A percentile compares a stretch with the other conserved stretches of the same genome.
phyloP scores from a whole-genome alignment of 2,888 invertebrate genomes.

The Lycophotia porphyrea region DNA sequence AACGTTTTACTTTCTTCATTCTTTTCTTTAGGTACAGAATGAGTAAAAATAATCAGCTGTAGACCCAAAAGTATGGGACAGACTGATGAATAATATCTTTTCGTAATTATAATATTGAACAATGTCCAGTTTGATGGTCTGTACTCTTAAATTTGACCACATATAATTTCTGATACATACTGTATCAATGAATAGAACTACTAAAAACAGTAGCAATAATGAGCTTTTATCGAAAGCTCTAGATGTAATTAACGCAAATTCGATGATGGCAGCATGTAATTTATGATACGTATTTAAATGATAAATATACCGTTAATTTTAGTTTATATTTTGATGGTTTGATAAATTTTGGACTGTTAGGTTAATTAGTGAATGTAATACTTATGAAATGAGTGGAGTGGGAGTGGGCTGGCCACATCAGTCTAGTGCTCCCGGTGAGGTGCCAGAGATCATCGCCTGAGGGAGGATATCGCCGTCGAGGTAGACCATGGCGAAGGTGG shows the following conservation, averaged over 20 bases:
- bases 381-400: background rate
- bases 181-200: conserved; percentile 37
- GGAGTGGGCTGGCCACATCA: background rate
- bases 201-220: conserved; percentile 33
- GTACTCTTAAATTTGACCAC: too few relatives aligned
- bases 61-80: too few relatives aligned
- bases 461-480: background rate
- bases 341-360: background rate
- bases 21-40: too few relatives aligned
- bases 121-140: too few relatives aligned
- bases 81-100: too few relatives aligned
- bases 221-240: conserved; percentile 34
- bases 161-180: too few relatives aligned
- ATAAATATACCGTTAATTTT: conserved; percentile 9
- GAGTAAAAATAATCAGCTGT: background rate
- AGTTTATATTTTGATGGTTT: background rate
- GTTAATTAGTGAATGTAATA: background rate
- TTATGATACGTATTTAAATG: conserved; percentile 17
- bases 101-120: too few relatives aligned
- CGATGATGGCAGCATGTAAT: conserved; percentile 34
- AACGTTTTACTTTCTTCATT: too few relatives aligned
- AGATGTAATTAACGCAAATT: conserved; percentile 47
- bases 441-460: background rate
- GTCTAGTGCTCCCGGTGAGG: background rate
- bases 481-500: background rate